Evolutionary conservation across 2,797 vertebrate species (phyloP).

Genomic region (Denticeps clupeoides): DNA sequence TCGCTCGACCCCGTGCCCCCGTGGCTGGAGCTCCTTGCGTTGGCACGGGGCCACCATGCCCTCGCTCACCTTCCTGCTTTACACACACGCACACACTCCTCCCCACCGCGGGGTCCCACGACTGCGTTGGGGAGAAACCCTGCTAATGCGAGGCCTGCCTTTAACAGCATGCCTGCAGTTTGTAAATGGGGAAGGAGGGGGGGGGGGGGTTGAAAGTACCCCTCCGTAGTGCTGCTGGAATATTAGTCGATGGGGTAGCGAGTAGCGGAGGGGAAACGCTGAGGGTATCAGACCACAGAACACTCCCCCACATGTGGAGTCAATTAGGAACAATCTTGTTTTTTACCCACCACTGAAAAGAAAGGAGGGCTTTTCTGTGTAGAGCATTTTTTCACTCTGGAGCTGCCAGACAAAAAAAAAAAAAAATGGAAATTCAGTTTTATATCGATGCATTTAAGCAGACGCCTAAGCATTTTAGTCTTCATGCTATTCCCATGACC

Average conservation of each 20-base stretch:
- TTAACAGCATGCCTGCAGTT: conserved; percentile 45
- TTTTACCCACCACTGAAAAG: conserved; percentile 67
- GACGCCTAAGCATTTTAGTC: conserved; percentile 13
- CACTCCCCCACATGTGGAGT: conserved; percentile 73
- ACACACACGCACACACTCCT: conserved; percentile 12
- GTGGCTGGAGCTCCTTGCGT: conserved; percentile 54
- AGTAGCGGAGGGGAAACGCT: conserved; percentile 36
- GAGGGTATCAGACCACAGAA: conserved; percentile 64
- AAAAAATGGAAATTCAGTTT: conserved; percentile 20
- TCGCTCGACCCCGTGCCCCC: conserved; percentile 38
- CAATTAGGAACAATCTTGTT: conserved; percentile 78
- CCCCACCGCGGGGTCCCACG: conserved; percentile 29
- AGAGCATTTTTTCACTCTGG: conserved; percentile 37
- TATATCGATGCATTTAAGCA: conserved; percentile 37
- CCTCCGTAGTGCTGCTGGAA: conserved; percentile 50
- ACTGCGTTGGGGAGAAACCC: conserved; percentile 52
- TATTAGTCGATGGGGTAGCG: conserved; percentile 56
- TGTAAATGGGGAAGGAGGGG: conserved; percentile 32
- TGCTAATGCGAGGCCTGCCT: conserved; percentile 49
- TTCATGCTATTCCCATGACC: conserved; percentile 11
- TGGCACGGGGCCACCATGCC: conserved; percentile 57
- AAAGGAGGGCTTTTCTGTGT: conserved; percentile 54
- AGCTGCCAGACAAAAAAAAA: conserved; percentile 28
- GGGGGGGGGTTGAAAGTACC: conserved; percentile 23
- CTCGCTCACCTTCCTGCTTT: conserved; percentile 47